A percentile compares a stretch with the other conserved stretches of the same genome.
phyloP scores from a whole-genome alignment of 2,113 vertebrate species.

The Synchiropus splendidus region DNA sequence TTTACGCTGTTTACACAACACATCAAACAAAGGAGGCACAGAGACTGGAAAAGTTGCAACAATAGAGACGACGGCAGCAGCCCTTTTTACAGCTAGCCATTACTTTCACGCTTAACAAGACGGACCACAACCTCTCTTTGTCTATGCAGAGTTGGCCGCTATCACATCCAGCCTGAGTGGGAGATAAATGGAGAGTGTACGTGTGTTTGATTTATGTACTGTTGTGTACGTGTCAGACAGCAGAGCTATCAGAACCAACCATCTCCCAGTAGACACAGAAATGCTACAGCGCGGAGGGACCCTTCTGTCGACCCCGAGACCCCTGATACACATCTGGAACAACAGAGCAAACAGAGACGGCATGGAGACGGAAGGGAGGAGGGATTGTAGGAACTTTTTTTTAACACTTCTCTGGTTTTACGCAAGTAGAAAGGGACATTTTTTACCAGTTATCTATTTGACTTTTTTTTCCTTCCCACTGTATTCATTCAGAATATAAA shows the following conservation, averaged over 20 bases:
- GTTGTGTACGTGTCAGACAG: conserved; percentile 62
- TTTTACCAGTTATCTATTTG: conserved; percentile 12
- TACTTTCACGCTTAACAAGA: conserved; percentile 54
- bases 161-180: conserved; percentile 42
- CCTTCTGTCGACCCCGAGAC: conserved; percentile 56
- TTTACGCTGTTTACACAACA: conserved; percentile 15
- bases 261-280: conserved; percentile 67
- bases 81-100: conserved; percentile 42
- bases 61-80: conserved; percentile 34
- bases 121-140: conserved; percentile 30
- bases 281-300: conserved; percentile 54
- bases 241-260: conserved; percentile 60
- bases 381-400: conserved; percentile 4
- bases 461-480: conserved; percentile 19
- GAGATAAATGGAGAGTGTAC: conserved; percentile 58
- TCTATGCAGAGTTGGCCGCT: conserved; percentile 52
- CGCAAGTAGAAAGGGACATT: conserved; percentile 30
- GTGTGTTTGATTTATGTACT: conserved; percentile 71
- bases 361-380: conserved; percentile 2
- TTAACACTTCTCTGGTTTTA: conserved; percentile 15
- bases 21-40: conserved; percentile 36
- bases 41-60: conserved; percentile 25
- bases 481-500: too few relatives aligned
- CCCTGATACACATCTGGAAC: conserved; percentile 68
- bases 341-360: conserved; percentile 25